These are phyloP conservation scores for Alectoris magna DNA, from an alignment of 2,797 vertebrate genomes.

Conservation along the genomic window DNA sequence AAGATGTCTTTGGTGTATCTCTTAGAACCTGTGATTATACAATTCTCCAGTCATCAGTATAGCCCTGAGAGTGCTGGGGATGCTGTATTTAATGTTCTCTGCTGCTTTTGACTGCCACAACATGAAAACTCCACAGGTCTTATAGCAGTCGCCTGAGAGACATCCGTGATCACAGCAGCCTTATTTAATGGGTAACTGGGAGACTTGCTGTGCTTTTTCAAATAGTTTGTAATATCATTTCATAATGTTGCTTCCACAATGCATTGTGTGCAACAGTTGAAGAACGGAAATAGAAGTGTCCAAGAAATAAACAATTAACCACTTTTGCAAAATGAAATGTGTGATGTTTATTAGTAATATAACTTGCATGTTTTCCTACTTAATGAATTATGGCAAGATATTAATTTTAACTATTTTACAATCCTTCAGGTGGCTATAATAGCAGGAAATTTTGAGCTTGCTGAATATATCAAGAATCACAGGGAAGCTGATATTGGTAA, in stretches of 20 bases:
- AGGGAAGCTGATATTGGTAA: conserved; percentile 93
- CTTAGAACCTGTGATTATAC: not conserved
- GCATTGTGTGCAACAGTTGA: not conserved
- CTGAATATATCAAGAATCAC: conserved; percentile 95
- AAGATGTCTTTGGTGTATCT: not conserved
- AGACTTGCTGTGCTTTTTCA: not conserved
- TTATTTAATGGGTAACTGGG: not conserved
- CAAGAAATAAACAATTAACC: not conserved
- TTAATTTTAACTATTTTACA: conserved; percentile 18
- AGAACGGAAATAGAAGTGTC: not conserved
- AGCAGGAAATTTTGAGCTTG: conserved; percentile 96
- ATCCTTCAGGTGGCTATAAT: conserved; percentile 92
- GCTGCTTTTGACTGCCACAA: not conserved
- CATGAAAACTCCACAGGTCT: not conserved
- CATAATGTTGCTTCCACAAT: not conserved
- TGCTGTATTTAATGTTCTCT: not conserved
- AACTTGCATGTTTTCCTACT: not conserved
- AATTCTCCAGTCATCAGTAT: accelerated
- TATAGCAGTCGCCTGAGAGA: not conserved
- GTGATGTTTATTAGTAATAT: not conserved
- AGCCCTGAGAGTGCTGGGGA: not conserved
- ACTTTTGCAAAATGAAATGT: not conserved
- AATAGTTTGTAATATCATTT: not conserved
- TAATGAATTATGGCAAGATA: not conserved
- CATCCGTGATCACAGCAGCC: accelerated